Conservation (phyloP, 2,113 vertebrate genomes). For the Chunga burmeisteri region DNA sequence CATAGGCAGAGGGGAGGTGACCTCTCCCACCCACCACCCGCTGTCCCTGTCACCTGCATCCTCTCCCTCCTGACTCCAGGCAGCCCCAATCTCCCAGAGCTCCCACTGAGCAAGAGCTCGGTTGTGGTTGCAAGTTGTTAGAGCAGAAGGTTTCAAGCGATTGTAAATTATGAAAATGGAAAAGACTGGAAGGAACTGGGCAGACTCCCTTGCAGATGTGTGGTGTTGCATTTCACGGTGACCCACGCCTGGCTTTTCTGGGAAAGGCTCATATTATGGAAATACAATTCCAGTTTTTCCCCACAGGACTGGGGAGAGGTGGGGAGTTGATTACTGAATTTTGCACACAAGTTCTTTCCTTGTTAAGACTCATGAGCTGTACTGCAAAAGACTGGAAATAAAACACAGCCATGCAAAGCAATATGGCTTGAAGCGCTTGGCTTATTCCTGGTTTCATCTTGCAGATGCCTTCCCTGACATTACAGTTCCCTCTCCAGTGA, state of each 20-base stretch:
- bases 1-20: neutral
- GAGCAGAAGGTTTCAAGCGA: neutral
- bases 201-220: neutral
- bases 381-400: neutral
- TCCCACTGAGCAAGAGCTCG: neutral
- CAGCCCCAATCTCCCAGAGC: neutral
- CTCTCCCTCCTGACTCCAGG: neutral
- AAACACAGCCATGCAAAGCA: neutral
- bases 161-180: neutral
- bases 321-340: neutral
- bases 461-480: neutral
- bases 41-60: neutral
- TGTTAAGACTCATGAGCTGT: neutral
- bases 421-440: neutral
- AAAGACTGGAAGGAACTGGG: neutral
- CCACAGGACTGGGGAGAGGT: neutral
- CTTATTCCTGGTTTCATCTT: neutral
- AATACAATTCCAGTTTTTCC: neutral
- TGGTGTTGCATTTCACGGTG: neutral
- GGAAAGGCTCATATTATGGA: neutral
- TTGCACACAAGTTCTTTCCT: neutral
- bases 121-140: neutral
- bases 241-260: neutral
- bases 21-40: neutral
- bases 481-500: neutral